Base-by-base conservation (phyloP, 2,888 invertebrate genomes). In the Thysanoteuthis rhombus region DNA sequence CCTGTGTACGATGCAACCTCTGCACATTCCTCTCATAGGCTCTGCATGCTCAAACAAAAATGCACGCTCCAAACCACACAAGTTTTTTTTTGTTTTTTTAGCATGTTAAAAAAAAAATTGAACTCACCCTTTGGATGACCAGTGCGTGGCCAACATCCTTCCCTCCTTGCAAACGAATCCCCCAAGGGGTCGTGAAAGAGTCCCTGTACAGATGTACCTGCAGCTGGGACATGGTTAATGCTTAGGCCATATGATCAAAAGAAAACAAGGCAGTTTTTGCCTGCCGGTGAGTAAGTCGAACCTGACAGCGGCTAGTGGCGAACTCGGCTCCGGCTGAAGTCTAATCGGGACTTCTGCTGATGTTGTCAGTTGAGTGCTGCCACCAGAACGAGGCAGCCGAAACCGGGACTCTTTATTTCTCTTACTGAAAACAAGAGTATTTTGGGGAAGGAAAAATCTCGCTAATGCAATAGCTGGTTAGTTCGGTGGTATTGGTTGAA, bases 141-240 rank as follows among this genome's bases (percentile, higher is more conserved):
- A 97, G 96, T 58, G 96, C 95, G 93, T 96, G 95, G 92, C 96
- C 96, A 93, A 97, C 95, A 94, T 97, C 97, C 96, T 96, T 96
- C 92, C 97, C 97, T 92, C 97, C 97, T 95, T 97, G 97, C 93
- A 97, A 95, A 42, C 97, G 96, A 95, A 97, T 97, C 94, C 97
- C 97, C 97, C 97, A 97, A 93, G 97, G 96, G 94, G 97, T 97
- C 93, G 95, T 95, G 95, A 97, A 96, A 95, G 96, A 96, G 95
- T 97, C 97, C 95, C 97, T 95, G 94, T 95, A 96, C 93, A 97
- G 95, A 93, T 96, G 96, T 93, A 97, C 96, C 94, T 96, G 95
- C 93, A 96, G 95, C 94, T 96, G 95, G 94, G 95, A 94, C 94
- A 94, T 95, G 92, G 91, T 93, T 91, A 94, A 92, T 94, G 94